Percentiles rank a stretch among this genome's conserved stretches.
Conservation (phyloP, 2,888 invertebrate genomes). For the Candidula unifasciata region DNA sequence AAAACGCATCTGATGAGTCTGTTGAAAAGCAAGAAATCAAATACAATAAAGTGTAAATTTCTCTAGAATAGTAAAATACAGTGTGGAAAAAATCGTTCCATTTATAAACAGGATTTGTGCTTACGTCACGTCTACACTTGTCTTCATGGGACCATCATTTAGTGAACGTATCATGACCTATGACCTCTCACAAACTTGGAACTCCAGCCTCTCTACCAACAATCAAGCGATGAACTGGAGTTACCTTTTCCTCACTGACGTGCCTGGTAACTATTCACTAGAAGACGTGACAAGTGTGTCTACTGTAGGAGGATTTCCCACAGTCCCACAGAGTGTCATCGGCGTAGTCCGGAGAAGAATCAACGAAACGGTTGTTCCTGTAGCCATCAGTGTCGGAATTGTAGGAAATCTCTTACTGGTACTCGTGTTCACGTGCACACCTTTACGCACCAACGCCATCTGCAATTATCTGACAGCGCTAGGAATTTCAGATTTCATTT, state of each 20-base stretch:
- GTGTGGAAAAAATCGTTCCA: no score
- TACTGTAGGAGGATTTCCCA: neutral
- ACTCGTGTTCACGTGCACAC: constrained; percentile 51
- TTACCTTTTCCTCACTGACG: neutral
- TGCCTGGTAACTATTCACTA: neutral
- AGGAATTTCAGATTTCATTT: constrained; percentile 53
- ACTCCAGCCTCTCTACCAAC: neutral
- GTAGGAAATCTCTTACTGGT: constrained; percentile 50
- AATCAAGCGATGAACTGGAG: neutral
- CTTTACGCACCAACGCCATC: constrained; percentile 49
- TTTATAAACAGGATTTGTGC: neutral
- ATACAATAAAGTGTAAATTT: no score
- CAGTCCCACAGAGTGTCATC: neutral
- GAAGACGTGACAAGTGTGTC: constrained; percentile 11
- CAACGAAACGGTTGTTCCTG: constrained; percentile 52
- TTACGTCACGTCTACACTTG: neutral
- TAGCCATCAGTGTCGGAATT: constrained; percentile 52
- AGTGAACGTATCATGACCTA: constrained; percentile 25
- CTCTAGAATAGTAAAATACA: no score
- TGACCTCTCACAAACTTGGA: neutral
- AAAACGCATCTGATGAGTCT: no score
- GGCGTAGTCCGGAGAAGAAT: neutral
- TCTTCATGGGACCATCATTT: neutral
- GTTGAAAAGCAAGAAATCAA: no score
- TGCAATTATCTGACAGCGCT: constrained; percentile 57